phyloP scores from a whole-genome alignment of 2,113 vertebrate genomes.

The human (Homo sapiens) region DNA sequence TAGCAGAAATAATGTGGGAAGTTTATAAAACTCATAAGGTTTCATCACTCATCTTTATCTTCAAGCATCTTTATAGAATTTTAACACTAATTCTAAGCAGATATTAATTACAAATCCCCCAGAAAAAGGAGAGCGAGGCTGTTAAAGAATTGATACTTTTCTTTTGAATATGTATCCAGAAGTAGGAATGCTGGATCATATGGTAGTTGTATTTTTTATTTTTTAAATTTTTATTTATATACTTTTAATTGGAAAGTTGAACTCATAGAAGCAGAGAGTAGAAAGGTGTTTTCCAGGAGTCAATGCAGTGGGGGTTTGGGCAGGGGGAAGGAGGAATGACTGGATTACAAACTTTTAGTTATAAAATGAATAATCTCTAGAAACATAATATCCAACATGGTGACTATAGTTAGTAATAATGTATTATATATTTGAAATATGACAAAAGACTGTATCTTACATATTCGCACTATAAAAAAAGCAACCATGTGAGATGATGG shows the following conservation, averaged over 20 bases:
- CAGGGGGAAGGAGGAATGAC: rapidly evolving
- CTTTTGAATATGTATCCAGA: background rate
- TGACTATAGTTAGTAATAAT: background rate
- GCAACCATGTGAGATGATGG: background rate
- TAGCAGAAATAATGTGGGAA: background rate
- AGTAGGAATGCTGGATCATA: background rate
- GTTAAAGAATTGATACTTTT: background rate
- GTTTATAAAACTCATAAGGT: background rate
- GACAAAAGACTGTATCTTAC: too few relatives aligned
- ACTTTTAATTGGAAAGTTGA: background rate
- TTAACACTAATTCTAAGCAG: background rate
- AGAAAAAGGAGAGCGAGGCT: background rate
- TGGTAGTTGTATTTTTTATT: background rate
- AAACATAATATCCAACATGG: background rate
- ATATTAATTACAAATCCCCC: background rate
- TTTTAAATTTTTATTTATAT: background rate
- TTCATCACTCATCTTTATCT: background rate
- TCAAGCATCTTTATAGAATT: background rate
- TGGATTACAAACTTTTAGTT: background rate
- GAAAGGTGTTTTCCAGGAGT: background rate
- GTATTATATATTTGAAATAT: background rate
- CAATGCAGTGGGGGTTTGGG: background rate
- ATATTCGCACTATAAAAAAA: background rate
- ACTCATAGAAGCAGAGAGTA: background rate
- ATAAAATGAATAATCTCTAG: background rate